Evolutionary conservation across 2,888 invertebrate genomes (phyloP).

Genomic region (Drosophila acutilabella): DNA sequence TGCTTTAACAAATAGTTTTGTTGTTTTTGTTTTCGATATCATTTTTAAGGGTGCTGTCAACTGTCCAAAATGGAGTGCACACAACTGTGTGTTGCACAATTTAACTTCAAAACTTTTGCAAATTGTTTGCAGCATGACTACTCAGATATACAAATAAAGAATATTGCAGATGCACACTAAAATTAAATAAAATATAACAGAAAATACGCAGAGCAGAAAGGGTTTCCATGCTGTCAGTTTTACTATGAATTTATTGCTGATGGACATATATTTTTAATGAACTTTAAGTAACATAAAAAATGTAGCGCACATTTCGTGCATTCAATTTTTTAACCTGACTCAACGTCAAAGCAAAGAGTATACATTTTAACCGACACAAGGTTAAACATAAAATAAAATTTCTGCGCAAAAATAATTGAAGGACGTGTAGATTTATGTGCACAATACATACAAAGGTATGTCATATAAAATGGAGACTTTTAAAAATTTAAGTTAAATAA

Average conservation of each 20-base stretch:
- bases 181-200: constrained; percentile 3
- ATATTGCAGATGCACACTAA: constrained; percentile 23
- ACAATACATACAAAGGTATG: too few relatives aligned
- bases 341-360: constrained; percentile 32
- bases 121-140: constrained; percentile 43
- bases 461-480: too few relatives aligned
- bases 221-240: not conserved
- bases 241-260: constrained; percentile 8
- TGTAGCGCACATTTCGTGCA: constrained; percentile 40
- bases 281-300: constrained; percentile 69
- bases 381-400: constrained; percentile 2
- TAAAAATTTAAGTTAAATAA: too few relatives aligned
- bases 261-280: constrained; percentile 60
- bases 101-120: constrained; percentile 53
- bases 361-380: constrained; percentile 14
- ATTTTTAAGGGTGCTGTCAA: constrained; percentile 26
- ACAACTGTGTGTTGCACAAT: constrained; percentile 40
- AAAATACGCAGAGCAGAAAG: constrained; percentile 7
- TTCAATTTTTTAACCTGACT: constrained; percentile 16
- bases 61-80: constrained; percentile 34
- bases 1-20: constrained; percentile 10
- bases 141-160: not conserved
- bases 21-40: constrained; percentile 13
- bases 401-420: constrained; percentile 52
- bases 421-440: constrained; percentile 2